Base-by-base conservation (phyloP, 2,888 invertebrate species). In the Baronia brevicornis region DNA sequence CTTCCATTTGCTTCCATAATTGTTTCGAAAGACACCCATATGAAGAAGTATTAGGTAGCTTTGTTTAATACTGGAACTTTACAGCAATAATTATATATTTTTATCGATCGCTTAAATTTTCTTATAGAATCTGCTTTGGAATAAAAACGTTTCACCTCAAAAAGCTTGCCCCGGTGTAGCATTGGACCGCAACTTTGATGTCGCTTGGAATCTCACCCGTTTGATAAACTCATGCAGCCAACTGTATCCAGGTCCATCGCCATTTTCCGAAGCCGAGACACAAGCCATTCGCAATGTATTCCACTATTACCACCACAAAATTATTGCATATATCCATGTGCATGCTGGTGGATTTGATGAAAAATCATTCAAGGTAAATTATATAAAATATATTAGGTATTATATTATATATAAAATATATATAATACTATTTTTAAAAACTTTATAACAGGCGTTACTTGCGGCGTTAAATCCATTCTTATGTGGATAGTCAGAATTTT, bases 171-270 rank as follows among this genome's bases (percentile, higher is more conserved):
- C 54, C 0, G 82, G 82, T 0, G 82, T 82, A 0, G 44, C 50
- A 0, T 37, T 80, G 19, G 82, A 82, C 13, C 59, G 79, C 1
- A 82, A 82, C 37, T 82, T 82, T 12, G 75, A 82, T 13, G 58
- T 82, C 3, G 56, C 59, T 0, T 79, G 77, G 77, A 68, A 66
- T 23, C 5, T 1, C 1, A 38, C 55, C 0, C 23, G 12, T 0
- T 8, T 24, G 0, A 28, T 53, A 2, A 67, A 53, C 20, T 61
- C 75, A 0, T 82, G 82, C 39, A 67, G 60, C 33, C 68, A 61
- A 24, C 40, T 57, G 2, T 82, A 65, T 37, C 74, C 78, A 1
- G 82, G 82, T 1, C 33, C 48, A 0, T 2, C 3, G 0, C 57
- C 80, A 0, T 79, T 82, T 44, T 72, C 79, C 0, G 82, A 80